Evolutionary conservation across 1,140 invertebrate genomes (phyloP), one percentile per base, ranked within the genome.

Genomic region (Teleogryllus occipitalis): DNA sequence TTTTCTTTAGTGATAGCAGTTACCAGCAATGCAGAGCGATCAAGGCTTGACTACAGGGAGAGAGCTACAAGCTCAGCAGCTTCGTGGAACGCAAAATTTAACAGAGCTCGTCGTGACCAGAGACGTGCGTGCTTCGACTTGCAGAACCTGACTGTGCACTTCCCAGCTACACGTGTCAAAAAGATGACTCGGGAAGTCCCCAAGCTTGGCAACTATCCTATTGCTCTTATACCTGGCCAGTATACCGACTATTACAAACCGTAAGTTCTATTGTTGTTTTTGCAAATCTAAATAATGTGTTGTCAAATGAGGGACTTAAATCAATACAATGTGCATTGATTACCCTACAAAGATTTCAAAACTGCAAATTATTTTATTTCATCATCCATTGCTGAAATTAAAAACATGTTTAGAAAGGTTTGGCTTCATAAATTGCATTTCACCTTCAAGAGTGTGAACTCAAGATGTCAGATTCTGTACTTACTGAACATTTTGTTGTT

Each of bases 221-320:
- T 98, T 47, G 91, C 96, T 49, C 87, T 98, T 76, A 91, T 99
- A 81, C 96, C 96, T 27, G 97, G 97, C 79, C 97, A 99, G 87
- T 98, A 92, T 87, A 93, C 94, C 81, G 95, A 98, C 86, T 91
- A 90, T 86, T 98, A 95, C 86, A 89, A 91, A 81, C 89, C 90
- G 91, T 95, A 85, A 85, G 46, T 47, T 12, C 10, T 75, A 75
- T 39, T 21, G 7, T 39, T 75, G 21, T n/a, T 74, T 74, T 18
- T 74, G 72, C 4, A 74, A 65, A 39, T 39, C 27, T 39, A 39
- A 39, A 39, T 39, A 5, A 39, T 2, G 27, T 39, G 27, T 39
- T 39, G 27, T 39, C 1, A 39, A 39, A 39, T 1, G 5, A 39
- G 27, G 27, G 27, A 39, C 27, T 39, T 39, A 39, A 2, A 39